Evolutionary conservation across 2,888 invertebrate genomes (phyloP).

Genomic region (Oligia fasciuncula): DNA sequence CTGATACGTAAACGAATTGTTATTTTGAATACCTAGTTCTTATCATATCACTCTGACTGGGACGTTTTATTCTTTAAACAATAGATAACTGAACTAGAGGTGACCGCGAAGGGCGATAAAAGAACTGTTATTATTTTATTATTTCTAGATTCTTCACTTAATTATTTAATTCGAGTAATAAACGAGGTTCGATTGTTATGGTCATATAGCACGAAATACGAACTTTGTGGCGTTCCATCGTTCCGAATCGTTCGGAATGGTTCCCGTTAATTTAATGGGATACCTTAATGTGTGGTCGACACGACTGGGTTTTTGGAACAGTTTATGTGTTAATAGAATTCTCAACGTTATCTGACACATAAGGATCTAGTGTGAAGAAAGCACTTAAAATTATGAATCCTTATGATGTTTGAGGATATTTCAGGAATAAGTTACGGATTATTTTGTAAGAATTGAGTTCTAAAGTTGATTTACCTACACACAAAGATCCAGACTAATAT

Average conservation of each 20-base stretch:
- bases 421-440: slow-evolving; percentile 26
- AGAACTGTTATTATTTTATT: slow-evolving; percentile 65
- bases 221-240: slow-evolving; percentile 70
- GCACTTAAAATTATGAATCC: slow-evolving; percentile 39
- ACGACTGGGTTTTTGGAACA: slow-evolving; percentile 75
- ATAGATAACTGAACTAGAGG: slow-evolving; percentile 55
- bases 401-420: slow-evolving; percentile 28
- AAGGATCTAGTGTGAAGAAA: slow-evolving; percentile 56
- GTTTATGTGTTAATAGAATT: slow-evolving; percentile 66
- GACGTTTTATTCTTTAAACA: slow-evolving; percentile 61
- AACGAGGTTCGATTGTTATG: slow-evolving; percentile 80
- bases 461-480: slow-evolving; percentile 13
- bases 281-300: slow-evolving; percentile 84
- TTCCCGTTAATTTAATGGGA: slow-evolving; percentile 85
- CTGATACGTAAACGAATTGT: slow-evolving; percentile 73
- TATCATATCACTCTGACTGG: slow-evolving; percentile 65
- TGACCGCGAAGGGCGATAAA: slow-evolving; percentile 61
- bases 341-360: slow-evolving; percentile 48
- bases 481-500: background rate
- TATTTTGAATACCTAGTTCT: slow-evolving; percentile 70
- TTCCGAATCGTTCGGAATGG: slow-evolving; percentile 69
- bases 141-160: slow-evolving; percentile 71
- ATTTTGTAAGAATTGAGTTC: slow-evolving; percentile 36
- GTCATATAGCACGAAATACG: slow-evolving; percentile 81
- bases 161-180: slow-evolving; percentile 79